A percentile compares a stretch with the other conserved stretches of the same genome.
phyloP scores from a whole-genome alignment of 2,113 vertebrate genomes.

The Aramus guarauna region DNA sequence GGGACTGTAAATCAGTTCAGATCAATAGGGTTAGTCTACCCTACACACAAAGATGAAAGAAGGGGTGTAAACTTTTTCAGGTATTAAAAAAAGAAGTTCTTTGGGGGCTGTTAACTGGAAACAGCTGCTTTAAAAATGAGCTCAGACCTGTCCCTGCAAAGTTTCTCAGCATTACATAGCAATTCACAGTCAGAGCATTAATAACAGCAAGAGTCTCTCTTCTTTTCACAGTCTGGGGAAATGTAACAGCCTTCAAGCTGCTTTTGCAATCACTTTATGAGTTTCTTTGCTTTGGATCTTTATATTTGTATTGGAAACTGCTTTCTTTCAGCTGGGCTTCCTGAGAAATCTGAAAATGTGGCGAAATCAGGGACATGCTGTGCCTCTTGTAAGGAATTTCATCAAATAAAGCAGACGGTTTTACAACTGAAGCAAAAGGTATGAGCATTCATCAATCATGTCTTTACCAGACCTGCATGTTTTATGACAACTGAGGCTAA shows the following conservation, averaged over 20 bases:
- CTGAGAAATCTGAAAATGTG: slow-evolving; percentile 84
- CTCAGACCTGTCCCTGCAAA: background rate
- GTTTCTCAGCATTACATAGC: background rate
- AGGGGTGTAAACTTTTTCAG: slow-evolving; percentile 11
- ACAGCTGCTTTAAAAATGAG: slow-evolving; percentile 40
- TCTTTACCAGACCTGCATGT: background rate
- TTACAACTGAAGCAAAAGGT: slow-evolving; percentile 96
- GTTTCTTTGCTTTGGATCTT: background rate
- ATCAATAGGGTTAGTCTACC: background rate
- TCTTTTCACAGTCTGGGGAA: background rate
- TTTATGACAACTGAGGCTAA: background rate
- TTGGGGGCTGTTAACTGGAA: slow-evolving; percentile 17
- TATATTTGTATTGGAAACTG: background rate
- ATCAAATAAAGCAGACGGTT: slow-evolving; percentile 92
- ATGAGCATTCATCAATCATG: background rate
- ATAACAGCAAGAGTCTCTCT: background rate
- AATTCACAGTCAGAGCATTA: background rate
- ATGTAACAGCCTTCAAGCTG: background rate
- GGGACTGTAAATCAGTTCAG: slow-evolving; percentile 7
- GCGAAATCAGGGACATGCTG: slow-evolving; percentile 85
- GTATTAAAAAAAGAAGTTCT: slow-evolving; percentile 16
- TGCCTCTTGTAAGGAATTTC: slow-evolving; percentile 91
- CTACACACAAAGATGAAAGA: slow-evolving; percentile 34
- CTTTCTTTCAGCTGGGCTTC: slow-evolving; percentile 74
- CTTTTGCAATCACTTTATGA: background rate